phyloP scores from a whole-genome alignment of 2,888 invertebrate species.

The Barypeithes pellucidus region DNA sequence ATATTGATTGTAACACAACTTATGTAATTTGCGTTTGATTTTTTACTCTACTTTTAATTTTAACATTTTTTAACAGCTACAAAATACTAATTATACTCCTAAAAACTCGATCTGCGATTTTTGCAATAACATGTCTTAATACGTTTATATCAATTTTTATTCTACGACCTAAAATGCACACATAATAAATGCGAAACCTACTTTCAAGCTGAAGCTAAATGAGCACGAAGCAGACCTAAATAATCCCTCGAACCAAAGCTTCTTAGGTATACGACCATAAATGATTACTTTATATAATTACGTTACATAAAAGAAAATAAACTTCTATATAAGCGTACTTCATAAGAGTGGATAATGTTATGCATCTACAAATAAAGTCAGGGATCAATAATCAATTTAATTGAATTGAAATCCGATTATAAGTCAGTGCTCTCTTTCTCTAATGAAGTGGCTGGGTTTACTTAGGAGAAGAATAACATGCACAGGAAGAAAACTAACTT shows the following conservation, averaged over 20 bases:
- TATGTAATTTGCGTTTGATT: too few relatives aligned
- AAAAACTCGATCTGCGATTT: too few relatives aligned
- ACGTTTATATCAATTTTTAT: too few relatives aligned
- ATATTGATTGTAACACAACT: too few relatives aligned
- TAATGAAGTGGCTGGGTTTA: constrained; percentile 19
- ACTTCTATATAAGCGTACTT: constrained; percentile 42
- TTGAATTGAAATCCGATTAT: constrained; percentile 54
- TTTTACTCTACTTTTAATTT: too few relatives aligned
- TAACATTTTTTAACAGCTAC: too few relatives aligned
- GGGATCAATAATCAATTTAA: constrained; percentile 53
- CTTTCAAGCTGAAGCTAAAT: too few relatives aligned
- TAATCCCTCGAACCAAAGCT: constrained; percentile 45
- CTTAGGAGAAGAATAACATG: neutral
- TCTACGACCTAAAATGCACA: too few relatives aligned
- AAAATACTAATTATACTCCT: too few relatives aligned
- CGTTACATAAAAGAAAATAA: constrained; percentile 47
- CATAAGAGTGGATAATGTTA: constrained; percentile 39
- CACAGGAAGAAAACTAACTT: too few relatives aligned
- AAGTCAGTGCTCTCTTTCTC: constrained; percentile 35
- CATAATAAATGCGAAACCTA: too few relatives aligned
- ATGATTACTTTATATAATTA: constrained; percentile 42
- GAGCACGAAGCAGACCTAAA: constrained; percentile 7
- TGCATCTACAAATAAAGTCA: constrained; percentile 50
- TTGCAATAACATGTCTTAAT: too few relatives aligned
- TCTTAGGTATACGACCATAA: constrained; percentile 45